Evolutionary conservation across 2,113 vertebrate species (phyloP), one percentile per base, ranked within the genome.

Genomic region (Periophthalmus modestus): DNA sequence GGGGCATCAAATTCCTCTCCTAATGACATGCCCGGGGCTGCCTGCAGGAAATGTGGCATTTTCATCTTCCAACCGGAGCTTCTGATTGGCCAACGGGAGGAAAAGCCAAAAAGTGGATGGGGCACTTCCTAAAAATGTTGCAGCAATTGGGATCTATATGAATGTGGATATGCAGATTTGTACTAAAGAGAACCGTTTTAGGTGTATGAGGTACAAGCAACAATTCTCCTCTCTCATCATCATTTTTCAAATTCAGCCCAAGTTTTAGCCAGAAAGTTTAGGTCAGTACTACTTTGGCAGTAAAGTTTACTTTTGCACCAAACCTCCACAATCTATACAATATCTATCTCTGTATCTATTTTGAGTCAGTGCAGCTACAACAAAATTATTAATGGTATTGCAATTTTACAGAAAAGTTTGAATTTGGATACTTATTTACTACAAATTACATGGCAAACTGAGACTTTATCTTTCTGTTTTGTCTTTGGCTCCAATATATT

Each of bases 21-120:
- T 98, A 98, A 98, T 97, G 95, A 96, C 95, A 94, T 94, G 95
- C 96, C 95, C 93, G 91, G 81, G 94, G 96, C 95, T 94, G 95
- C 96, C 97, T 95, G 93, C 93, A 95, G 96, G 96, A 96, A 92
- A 96, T 94, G 89, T 95, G 92, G 93, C 93, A 96, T 97, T 97
- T 98, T 95, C 95, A 96, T 98, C 96, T 96, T 92, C 93, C 92
- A 94, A 95, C 83, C 80, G 77, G 73, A 85, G 76, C 82, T 78
- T 84, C 81, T 89, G 89, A 94, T 93, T 93, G 92, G 91, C 74
- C 85, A 81, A 74, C 47, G 70, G 67, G 69, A 28, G 34, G 61
- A n/a, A 63, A 68, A 83, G 70, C 19, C 16, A 68, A 80, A 73
- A 86, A 69, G 67, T 58, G 52, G 76, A 80, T 84, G 68, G 66